Evolutionary conservation across 2,888 invertebrate species (phyloP), one percentile per base, ranked within the genome.

Genomic region (Chymomyza amoena): DNA sequence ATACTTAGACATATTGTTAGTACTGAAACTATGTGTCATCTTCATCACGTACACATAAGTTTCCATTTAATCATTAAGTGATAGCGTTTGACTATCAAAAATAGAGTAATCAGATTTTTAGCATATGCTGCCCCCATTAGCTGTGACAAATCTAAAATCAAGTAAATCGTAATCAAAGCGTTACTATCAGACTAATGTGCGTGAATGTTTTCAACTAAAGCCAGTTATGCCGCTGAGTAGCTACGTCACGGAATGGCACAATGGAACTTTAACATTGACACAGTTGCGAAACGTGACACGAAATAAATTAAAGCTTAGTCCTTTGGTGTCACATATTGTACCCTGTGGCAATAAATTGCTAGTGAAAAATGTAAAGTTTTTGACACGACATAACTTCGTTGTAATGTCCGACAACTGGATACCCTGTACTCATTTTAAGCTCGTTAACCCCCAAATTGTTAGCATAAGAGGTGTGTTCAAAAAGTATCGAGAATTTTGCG

Each of bases 21-120:
- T 82, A 84, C 80, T 84, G 77, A 66, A 75, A 66, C 61, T 68
- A 72, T 69, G 70, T 68, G 59, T 62, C 56, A 63, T 45, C n/a
- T n/a, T n/a, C 20, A 15, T 6, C 39, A 61, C 25, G 10, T 32
- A n/a, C n/a, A 61, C 50, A 63, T 25, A 45, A 15, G 62, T 62
- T 15, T 62, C 51, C 51, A 16, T 15, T 62, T 45, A 45, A 50
- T 62, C 45, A 10, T 50, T 20, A 7, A 45, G 15, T 62, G 62
- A 18, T 51, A 54, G 18, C 39, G 13, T n/a, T 54, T 25, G 25
- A 62, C 45, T 1, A 20, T 59, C n/a, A 9, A 7, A 15, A 25
- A 13, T 59, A 20, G 25, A 25, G 28, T 59, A 32, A 18, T 1
- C 59, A 32, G 39, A 45, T 45, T 45, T 45, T 13, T 13, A 45